Evolutionary conservation across 2,797 vertebrate species (phyloP), one percentile per base, ranked within the genome.

Genomic region (Coregonus sp.): DNA sequence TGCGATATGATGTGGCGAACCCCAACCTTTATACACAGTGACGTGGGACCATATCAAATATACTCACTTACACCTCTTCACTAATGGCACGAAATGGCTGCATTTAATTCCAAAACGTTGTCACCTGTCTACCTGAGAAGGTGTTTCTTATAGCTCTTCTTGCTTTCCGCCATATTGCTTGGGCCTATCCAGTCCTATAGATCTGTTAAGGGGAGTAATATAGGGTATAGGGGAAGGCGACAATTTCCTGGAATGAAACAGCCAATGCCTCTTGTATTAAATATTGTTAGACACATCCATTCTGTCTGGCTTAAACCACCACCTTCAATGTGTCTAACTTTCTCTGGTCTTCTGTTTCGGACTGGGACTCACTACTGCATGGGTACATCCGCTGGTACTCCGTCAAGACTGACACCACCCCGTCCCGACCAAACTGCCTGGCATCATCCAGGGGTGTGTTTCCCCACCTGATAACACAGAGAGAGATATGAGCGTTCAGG

Each of bases 381-480:
- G 51, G 47, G 81, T 92, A 95, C 70, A 76, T 80, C 2, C 82
- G 67, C 85, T 96, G 94, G 85, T 98, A 97, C 79, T 96, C 93
- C 70, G 94, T 93, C 81, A 98, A 92, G 29, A 95, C 50, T 9
- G 95, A 93, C 50, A 91, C 93, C 71, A 96, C 86, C 14, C 86
- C 91, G 18, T 91, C 79, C 74, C 95, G 94, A 74, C 94, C 91
- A 88, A 98, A 97, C 87, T 95, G 94, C 72, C 94, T 80, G 69
- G 95, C 96, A 6, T 97, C 96, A 76, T 96, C 95, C 47, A 97
- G 77, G 4, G 96, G 92, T 35, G 92, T 95, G 89, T 97, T 98
- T 7, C 95, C 96, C 96, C 97, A 97, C 88, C 97, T 97, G 84
- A 87, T 75, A 5, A 69, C 81, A 15, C 72, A 76, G 66, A 75